phyloP scores from a whole-genome alignment of 2,113 vertebrate species.

The Speoplatyrhinus poulsoni region DNA sequence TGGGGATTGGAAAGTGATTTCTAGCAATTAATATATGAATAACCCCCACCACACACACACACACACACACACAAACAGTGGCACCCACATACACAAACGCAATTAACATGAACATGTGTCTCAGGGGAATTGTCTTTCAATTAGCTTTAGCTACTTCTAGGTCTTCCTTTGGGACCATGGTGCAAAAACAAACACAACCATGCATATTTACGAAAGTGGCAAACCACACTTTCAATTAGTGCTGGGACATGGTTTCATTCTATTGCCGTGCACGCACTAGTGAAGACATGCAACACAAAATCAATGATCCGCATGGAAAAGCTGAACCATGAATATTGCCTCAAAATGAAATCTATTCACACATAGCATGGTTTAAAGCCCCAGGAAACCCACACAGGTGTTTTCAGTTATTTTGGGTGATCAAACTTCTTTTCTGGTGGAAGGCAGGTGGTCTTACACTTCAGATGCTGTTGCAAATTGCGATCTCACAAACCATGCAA shows the following conservation, averaged over 20 bases:
- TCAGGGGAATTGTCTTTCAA: conserved; percentile 75
- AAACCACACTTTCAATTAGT: conserved; percentile 67
- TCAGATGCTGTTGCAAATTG: too few species aligned
- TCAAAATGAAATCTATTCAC: too few species aligned
- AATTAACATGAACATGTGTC: conserved; percentile 71
- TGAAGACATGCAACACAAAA: conserved; percentile 49
- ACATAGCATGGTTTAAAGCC: neutral
- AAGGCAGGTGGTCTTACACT: too few species aligned
- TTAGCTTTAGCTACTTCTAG: conserved; percentile 65
- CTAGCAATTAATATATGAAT: conserved; percentile 42
- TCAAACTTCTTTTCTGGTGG: too few species aligned
- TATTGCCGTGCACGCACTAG: conserved; percentile 44
- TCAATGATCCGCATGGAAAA: conserved; percentile 26
- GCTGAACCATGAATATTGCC: conserved; percentile 5
- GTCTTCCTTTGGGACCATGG: conserved; percentile 52
- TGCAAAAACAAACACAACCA: conserved; percentile 54
- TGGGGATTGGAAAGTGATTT: conserved; percentile 63
- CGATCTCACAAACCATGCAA: too few species aligned
- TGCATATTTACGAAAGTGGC: conserved; percentile 52
- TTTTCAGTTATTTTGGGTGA: too few species aligned
- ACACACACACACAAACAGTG: conserved; percentile 32
- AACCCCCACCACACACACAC: conserved; percentile 28
- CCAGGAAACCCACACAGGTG: too few species aligned
- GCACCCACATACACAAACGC: conserved; percentile 49
- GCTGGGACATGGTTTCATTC: conserved; percentile 50